Percentiles rank a stretch among this genome's conserved stretches.
Conservation (phyloP, 2,113 vertebrate genomes). For the Chloropsis cyanopogon region DNA sequence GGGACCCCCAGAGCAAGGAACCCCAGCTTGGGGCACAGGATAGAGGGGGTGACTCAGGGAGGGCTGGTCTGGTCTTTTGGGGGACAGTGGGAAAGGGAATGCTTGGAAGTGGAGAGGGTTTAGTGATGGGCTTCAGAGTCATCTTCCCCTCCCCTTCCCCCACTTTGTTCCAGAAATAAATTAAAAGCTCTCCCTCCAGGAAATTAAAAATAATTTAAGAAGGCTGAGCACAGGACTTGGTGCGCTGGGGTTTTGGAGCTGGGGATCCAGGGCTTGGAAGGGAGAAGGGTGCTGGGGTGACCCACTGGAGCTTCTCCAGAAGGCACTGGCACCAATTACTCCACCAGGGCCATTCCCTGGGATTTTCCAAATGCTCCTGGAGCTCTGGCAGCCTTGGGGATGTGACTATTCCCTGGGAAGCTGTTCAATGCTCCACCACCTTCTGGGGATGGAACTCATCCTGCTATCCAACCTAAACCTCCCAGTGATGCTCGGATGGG, state of each 20-base stretch:
- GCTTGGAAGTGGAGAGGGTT: background rate
- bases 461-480: background rate
- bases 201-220: constrained; percentile 41
- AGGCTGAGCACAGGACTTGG: background rate
- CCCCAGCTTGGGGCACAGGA: background rate
- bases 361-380: background rate
- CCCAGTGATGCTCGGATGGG: background rate
- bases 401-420: background rate
- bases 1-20: background rate
- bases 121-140: background rate
- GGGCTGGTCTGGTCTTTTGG: background rate
- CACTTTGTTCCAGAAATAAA: constrained; percentile 22
- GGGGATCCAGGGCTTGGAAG: background rate
- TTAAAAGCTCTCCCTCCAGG: constrained; percentile 43
- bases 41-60: background rate
- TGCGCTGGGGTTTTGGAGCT: background rate
- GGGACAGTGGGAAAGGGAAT: background rate
- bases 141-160: background rate
- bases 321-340: background rate
- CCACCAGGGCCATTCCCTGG: background rate
- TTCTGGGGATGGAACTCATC: background rate
- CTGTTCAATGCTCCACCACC: background rate
- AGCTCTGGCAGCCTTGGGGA: background rate
- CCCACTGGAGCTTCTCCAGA: background rate
- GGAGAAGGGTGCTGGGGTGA: background rate